A percentile compares a stretch with the other conserved stretches of the same genome.
Evolutionary conservation across 64 coral and sea anemone genomes (phyloP).

Genomic region (Pachyseris speciosa): DNA sequence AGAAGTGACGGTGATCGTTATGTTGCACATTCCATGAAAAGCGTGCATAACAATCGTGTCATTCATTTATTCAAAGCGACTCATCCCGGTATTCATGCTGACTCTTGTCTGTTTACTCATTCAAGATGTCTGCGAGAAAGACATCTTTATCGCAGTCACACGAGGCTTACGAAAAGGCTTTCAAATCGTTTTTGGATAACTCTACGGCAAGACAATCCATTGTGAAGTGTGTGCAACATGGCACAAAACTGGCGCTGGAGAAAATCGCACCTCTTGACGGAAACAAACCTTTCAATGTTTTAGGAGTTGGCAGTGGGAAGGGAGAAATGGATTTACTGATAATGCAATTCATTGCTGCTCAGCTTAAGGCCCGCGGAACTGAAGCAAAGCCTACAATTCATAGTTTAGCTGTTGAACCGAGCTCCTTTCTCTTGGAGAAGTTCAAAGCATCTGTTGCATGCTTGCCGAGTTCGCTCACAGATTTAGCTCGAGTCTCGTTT

Average conservation of each 20-base stretch:
- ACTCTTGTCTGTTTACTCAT: not conserved
- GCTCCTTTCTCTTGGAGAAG: conserved; percentile 28
- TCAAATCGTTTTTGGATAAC: conserved; percentile 15
- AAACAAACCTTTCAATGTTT: not conserved
- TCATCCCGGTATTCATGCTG: not conserved
- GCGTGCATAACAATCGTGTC: not conserved
- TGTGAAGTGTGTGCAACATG: conserved; percentile 22
- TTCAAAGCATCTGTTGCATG: conserved; percentile 14
- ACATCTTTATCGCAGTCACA: not conserved
- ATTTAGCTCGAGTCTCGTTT: conserved; percentile 7
- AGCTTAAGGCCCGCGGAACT: not conserved
- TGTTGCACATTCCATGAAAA: not conserved
- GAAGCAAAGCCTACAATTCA: not conserved
- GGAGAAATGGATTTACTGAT: conserved; percentile 17
- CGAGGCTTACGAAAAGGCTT: conserved; percentile 30
- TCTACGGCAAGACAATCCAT: conserved; percentile 35
- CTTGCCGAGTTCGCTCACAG: not conserved
- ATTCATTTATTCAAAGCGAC: not conserved
- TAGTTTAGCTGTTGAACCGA: conserved; percentile 11
- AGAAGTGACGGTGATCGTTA: not conserved
- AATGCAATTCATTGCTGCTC: not conserved
- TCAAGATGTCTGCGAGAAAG: not conserved
- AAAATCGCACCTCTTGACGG: not conserved
- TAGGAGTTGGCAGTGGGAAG: conserved; percentile 24
- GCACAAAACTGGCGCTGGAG: not conserved